Percentiles rank a stretch among this genome's conserved stretches.
Conservation (phyloP, 2,113 vertebrate species). For the Protomyctophum bolini region DNA sequence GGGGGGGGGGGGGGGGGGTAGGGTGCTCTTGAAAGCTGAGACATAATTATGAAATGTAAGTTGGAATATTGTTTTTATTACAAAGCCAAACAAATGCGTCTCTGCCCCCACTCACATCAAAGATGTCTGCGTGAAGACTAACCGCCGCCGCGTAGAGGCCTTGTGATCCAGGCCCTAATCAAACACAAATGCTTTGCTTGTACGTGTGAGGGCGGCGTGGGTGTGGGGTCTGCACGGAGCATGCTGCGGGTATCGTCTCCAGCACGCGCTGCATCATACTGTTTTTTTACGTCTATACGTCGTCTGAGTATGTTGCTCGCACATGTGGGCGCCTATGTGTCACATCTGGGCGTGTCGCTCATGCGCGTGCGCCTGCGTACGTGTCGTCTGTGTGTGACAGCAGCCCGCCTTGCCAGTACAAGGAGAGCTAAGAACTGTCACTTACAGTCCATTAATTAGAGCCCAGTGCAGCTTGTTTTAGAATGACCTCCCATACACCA, state of each 20-base stretch:
- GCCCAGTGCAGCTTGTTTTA: conserved; percentile 18
- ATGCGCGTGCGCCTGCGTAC: neutral
- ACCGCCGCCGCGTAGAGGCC: conserved; percentile 60
- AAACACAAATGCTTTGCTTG: conserved; percentile 70
- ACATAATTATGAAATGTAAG: conserved; percentile 76
- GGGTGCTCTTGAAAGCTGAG: conserved; percentile 59
- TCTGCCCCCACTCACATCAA: conserved; percentile 73
- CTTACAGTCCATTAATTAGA: conserved; percentile 68
- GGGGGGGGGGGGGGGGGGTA: neutral
- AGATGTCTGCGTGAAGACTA: conserved; percentile 67
- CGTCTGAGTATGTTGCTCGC: conserved; percentile 41
- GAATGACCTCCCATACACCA: conserved; percentile 5
- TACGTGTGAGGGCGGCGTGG: conserved; percentile 57
- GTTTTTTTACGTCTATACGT: conserved; percentile 34
- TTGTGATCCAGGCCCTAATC: conserved; percentile 64
- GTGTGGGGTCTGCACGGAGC: conserved; percentile 65
- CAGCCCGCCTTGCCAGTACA: neutral
- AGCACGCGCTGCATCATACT: conserved; percentile 11
- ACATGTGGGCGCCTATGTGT: conserved; percentile 44
- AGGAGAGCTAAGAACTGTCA: conserved; percentile 47
- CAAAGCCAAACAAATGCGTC: conserved; percentile 79
- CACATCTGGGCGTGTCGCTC: neutral
- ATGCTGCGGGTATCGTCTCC: conserved; percentile 16
- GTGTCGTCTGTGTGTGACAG: neutral
- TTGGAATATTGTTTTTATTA: conserved; percentile 82